These are phyloP conservation scores for Coelinius sp. DNA, from an alignment of 2,888 invertebrate species.

Conservation along the genomic window DNA sequence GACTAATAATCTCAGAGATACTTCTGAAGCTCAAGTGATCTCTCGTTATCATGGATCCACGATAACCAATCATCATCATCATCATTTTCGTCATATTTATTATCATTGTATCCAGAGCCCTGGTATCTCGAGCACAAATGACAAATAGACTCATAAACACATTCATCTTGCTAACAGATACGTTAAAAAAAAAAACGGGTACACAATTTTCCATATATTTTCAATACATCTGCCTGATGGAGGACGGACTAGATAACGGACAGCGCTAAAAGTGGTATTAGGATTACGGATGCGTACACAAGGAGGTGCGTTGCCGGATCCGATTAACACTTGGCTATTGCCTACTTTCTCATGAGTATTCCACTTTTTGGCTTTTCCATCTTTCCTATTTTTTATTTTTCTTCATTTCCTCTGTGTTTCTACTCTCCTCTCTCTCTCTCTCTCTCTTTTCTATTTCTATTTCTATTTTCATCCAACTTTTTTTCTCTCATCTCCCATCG, in stretches of 20 bases:
- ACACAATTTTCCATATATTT: background rate
- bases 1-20: background rate
- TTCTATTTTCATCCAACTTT: background rate
- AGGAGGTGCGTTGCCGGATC: conserved; percentile 41
- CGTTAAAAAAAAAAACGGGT: background rate
- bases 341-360: conserved; percentile 42
- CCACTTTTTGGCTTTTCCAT: background rate
- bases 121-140: conserved; percentile 22
- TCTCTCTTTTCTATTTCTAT: background rate
- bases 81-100: conserved; percentile 2
- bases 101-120: conserved; percentile 7
- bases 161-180: background rate
- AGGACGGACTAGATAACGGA: conserved; percentile 40
- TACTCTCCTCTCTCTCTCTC: background rate
- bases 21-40: background rate
- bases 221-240: background rate
- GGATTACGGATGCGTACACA: conserved; percentile 46
- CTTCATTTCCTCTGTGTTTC: background rate
- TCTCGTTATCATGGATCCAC: background rate
- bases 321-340: conserved; percentile 36
- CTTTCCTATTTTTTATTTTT: background rate
- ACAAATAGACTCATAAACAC: no score
- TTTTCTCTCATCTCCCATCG: background rate
- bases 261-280: conserved; percentile 40
- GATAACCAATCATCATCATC: background rate